Conservation (phyloP, 2,113 vertebrate genomes). For the Hystrix brachyura region DNA sequence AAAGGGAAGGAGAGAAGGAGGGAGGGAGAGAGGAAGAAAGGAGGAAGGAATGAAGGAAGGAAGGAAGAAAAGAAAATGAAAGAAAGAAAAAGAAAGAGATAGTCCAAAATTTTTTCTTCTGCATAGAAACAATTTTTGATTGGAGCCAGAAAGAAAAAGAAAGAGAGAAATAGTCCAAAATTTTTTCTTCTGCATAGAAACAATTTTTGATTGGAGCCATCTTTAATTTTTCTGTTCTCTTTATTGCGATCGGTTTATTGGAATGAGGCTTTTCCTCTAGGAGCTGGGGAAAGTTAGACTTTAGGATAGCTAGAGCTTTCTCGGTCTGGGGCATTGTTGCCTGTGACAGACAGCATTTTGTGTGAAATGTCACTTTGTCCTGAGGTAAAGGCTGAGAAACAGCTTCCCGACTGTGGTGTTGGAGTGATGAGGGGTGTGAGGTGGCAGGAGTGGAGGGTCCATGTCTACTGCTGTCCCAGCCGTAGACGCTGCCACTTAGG, state of each 20-base stretch:
- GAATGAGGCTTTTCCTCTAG: neutral
- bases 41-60: neutral
- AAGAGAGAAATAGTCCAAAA: neutral
- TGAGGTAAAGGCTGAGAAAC: neutral
- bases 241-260: neutral
- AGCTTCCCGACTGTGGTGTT: neutral
- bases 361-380: neutral
- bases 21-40: too few relatives aligned
- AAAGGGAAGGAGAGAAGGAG: too few relatives aligned
- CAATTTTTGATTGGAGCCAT: neutral
- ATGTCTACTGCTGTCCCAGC: neutral
- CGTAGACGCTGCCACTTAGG: neutral
- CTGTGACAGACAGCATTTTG: neutral
- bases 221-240: neutral
- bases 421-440: neutral
- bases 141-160: neutral
- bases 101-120: neutral
- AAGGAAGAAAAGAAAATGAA: neutral
- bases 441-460: neutral
- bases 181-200: neutral
- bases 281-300: neutral
- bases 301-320: neutral
- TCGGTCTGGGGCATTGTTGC: neutral
- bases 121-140: neutral
- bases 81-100: neutral